Evolutionary conservation across 2,888 invertebrate species (phyloP), one percentile per base, ranked within the genome.

Genomic region (Xanthostigma xanthostigma): DNA sequence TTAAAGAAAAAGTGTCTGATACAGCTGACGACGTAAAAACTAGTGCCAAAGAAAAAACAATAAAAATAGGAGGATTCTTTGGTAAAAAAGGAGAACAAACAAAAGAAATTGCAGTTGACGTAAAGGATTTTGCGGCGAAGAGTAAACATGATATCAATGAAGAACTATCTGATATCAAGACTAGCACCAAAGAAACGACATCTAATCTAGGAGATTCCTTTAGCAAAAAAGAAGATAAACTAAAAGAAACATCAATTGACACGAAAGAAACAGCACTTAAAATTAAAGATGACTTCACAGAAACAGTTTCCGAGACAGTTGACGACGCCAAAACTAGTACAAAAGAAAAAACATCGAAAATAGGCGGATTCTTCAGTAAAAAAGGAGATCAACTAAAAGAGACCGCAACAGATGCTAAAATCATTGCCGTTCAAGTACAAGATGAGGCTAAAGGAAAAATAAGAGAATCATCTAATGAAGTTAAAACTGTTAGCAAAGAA

Each of bases 1-100:
- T 39, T 13, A 27, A 49, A 41, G 49, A 51, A 2, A 39, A 41
- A 41, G 45, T 37, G 11, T 50, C 14, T 10, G 48, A 39, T 27
- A 10, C 44, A 27, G n/a, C 41, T 38, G 46, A 45, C 34, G 46
- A 46, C 40, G 49, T 49, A 50, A 40, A 47, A 41, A 43, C 46
- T 45, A 17, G 33, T 27, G 44, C 44, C 36, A 48, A 48, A 36
- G 41, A 41, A 36, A 41, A 39, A 37, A 35, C 41, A 9, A 46
- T 47, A 14, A 49, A 53, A 47, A 45, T 50, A 38, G 50, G 44
- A 9, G 53, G 51, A 36, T 53, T 53, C 36, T 50, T 53, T 39
- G 50, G 49, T 12, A 53, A 51, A 44, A 14, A 54, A 35, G 53
- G 51, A 10, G 51, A 49, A 9, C 54, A 52, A 48, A 46, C 49